Evolutionary conservation across 2,113 vertebrate species (phyloP).

Genomic region (Orthonyx spaldingii): DNA sequence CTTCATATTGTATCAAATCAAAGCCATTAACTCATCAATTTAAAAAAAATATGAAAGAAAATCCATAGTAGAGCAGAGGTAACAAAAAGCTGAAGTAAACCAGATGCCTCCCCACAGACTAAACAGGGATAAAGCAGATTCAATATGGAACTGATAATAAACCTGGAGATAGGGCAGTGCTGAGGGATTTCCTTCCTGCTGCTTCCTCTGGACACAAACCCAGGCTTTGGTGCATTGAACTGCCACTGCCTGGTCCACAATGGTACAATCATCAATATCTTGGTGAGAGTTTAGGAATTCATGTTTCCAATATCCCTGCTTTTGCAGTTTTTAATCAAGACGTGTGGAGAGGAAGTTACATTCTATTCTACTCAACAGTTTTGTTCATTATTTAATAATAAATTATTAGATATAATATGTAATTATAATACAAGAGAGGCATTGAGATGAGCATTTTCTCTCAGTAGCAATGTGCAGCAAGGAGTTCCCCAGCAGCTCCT

Average conservation of each 20-base stretch:
- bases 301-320: not conserved
- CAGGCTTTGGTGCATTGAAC: not conserved
- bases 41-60: not conserved
- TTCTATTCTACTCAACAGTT: not conserved
- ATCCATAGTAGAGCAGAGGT: not conserved
- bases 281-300: not conserved
- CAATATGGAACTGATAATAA: conserved; percentile 13
- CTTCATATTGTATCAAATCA: not conserved
- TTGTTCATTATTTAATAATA: not conserved
- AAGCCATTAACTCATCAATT: not conserved
- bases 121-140: not conserved
- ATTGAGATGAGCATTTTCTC: not conserved
- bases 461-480: not conserved
- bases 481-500: not conserved
- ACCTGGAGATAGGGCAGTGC: not conserved
- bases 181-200: conserved; percentile 1
- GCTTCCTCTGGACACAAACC: not conserved
- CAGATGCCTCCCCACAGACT: not conserved
- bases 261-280: not conserved
- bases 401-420: not conserved
- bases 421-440: not conserved
- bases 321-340: not conserved
- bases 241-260: not conserved
- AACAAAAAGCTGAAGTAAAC: conserved; percentile 24
- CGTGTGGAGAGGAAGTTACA: not conserved